Percentiles rank a stretch among this genome's conserved stretches.
These are phyloP conservation scores for Platyrinchus mystaceus DNA, from an alignment of 2,797 vertebrate species.

Conservation along the genomic window DNA sequence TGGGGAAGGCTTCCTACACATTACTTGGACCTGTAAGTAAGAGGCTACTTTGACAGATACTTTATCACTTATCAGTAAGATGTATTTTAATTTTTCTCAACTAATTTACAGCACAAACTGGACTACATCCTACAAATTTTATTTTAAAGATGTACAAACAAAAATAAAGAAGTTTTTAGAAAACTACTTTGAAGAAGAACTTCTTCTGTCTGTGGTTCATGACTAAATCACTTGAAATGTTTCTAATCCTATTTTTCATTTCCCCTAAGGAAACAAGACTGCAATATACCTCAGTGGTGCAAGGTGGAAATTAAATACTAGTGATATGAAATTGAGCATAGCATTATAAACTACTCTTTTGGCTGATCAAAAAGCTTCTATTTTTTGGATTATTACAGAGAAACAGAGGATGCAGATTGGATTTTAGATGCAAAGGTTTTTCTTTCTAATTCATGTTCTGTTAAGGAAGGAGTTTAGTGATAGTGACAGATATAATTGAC, in stretches of 20 bases:
- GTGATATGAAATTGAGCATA: background rate
- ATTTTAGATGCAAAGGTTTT: background rate
- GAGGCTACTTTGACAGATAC: background rate
- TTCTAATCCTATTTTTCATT: background rate
- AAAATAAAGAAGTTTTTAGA: background rate
- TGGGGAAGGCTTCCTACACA: background rate
- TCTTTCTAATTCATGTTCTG: background rate
- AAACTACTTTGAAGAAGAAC: background rate
- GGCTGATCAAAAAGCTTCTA: background rate
- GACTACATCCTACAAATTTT: background rate
- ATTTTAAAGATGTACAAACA: background rate
- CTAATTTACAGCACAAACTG: background rate
- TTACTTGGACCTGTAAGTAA: background rate
- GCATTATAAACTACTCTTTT: background rate
- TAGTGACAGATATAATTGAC: background rate
- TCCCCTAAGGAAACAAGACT: background rate
- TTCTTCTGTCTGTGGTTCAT: background rate
- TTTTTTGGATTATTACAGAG: background rate
- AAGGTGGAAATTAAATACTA: background rate
- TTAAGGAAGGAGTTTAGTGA: background rate
- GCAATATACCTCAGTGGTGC: background rate
- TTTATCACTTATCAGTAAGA: background rate
- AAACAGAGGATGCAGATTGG: background rate
- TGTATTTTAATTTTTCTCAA: background rate
- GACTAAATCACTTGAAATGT: background rate